phyloP scores from a whole-genome alignment of 2,113 vertebrate genomes.

The Genyomyrus donnyi region DNA sequence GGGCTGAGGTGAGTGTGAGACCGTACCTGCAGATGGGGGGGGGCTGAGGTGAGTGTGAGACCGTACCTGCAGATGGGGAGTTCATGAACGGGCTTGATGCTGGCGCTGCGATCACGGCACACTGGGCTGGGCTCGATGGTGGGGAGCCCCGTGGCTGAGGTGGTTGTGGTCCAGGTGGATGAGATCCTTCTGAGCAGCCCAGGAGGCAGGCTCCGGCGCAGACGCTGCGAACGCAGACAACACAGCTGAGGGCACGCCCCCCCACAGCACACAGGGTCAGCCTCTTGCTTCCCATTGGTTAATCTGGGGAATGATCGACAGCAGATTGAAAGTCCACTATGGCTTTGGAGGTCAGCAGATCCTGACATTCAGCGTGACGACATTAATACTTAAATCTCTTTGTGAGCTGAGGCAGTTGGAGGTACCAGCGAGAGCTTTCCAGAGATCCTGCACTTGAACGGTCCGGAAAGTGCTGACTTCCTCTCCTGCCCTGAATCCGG shows the following conservation, averaged over 20 bases:
- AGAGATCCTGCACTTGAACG: neutral
- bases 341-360: neutral
- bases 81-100: conserved; percentile 71
- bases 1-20: no score
- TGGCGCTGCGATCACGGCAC: conserved; percentile 76
- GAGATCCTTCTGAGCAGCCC: conserved; percentile 81
- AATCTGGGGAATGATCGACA: neutral
- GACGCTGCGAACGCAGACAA: conserved; percentile 60
- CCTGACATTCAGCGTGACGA: neutral
- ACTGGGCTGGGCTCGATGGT: conserved; percentile 83
- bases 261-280: neutral
- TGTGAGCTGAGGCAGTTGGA: neutral
- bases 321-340: neutral
- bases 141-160: conserved; percentile 84
- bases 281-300: neutral
- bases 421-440: neutral
- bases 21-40: neutral
- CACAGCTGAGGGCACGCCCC: neutral
- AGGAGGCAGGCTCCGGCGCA: conserved; percentile 78
- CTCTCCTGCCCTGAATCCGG: neutral
- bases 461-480: neutral
- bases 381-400: conserved; percentile 1
- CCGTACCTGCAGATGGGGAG: conserved; percentile 58
- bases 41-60: neutral
- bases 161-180: conserved; percentile 91